Evolutionary conservation across 2,888 invertebrate genomes (phyloP).

Genomic region (Nomada goodeniana): DNA sequence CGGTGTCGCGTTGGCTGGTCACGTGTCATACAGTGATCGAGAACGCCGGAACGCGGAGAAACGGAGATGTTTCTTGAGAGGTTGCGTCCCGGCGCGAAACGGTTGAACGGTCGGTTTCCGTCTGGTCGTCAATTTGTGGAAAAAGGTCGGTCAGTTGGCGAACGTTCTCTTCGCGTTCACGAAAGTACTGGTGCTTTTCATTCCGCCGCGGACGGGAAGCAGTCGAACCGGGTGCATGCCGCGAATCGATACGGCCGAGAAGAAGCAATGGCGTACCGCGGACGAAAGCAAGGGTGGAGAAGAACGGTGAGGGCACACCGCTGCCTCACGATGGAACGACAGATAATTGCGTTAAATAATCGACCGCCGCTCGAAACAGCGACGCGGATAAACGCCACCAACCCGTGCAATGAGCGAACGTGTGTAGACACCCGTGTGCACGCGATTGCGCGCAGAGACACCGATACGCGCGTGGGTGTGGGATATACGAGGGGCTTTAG

Average conservation of each 20-base stretch:
- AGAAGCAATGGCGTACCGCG: slow-evolving; percentile 65
- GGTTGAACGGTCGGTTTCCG: slow-evolving; percentile 43
- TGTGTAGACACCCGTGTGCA: slow-evolving; percentile 15
- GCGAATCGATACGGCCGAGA: slow-evolving; percentile 72
- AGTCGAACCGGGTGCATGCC: slow-evolving; percentile 65
- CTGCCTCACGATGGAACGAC: slow-evolving; percentile 66
- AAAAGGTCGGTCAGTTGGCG: slow-evolving; percentile 37
- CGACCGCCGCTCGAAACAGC: slow-evolving; percentile 70
- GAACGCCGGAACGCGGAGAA: neutral
- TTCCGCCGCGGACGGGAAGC: slow-evolving; percentile 56
- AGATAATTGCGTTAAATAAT: slow-evolving; percentile 80
- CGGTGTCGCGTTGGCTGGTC: slow-evolving; percentile 20
- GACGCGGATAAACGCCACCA: slow-evolving; percentile 70
- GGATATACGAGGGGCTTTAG: slow-evolving; percentile 24
- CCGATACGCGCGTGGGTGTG: neutral
- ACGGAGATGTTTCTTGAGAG: neutral
- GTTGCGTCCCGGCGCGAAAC: neutral
- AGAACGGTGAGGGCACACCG: slow-evolving; percentile 36
- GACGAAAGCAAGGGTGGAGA: slow-evolving; percentile 26
- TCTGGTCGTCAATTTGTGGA: slow-evolving; percentile 41
- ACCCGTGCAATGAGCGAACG: slow-evolving; percentile 28
- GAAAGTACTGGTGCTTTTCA: slow-evolving; percentile 48
- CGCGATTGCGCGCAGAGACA: neutral
- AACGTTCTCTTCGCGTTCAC: slow-evolving; percentile 5
- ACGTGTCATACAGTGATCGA: slow-evolving; percentile 39